phyloP scores from a whole-genome alignment of 1,140 invertebrate species.

The Harpegnathos saltator region DNA sequence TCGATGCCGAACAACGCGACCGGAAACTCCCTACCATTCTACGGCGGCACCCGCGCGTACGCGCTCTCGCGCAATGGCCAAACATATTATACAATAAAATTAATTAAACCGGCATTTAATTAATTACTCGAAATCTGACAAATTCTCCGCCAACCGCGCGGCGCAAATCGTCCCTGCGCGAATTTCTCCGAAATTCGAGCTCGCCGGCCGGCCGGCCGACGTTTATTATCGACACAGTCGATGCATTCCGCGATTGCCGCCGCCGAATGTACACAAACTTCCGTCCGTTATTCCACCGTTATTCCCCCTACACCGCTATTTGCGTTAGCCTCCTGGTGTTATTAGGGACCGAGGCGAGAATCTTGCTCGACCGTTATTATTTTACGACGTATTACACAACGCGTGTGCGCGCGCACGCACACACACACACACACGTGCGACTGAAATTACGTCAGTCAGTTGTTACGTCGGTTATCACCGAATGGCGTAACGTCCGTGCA shows the following conservation, averaged over 20 bases:
- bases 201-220: slow-evolving; percentile 7
- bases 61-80: no score
- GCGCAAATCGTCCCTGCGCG: slow-evolving; percentile 57
- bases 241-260: slow-evolving; percentile 46
- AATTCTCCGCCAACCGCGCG: slow-evolving; percentile 35
- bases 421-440: background rate
- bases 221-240: slow-evolving; percentile 57
- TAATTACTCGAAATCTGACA: slow-evolving; percentile 61
- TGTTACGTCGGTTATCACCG: slow-evolving; percentile 5
- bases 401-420: no score
- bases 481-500: background rate
- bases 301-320: slow-evolving; percentile 25
- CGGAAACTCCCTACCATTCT: slow-evolving; percentile 1
- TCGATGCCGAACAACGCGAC: background rate
- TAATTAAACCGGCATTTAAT: slow-evolving; percentile 66
- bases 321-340: slow-evolving; percentile 26
- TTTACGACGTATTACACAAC: slow-evolving; percentile 2
- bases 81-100: slow-evolving; percentile 59
- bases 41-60: slow-evolving; percentile 16
- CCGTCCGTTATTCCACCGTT: slow-evolving; percentile 31
- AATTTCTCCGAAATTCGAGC: slow-evolving; percentile 56
- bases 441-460: slow-evolving; percentile 14
- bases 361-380: background rate
- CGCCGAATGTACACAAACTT: slow-evolving; percentile 45
- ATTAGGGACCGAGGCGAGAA: slow-evolving; percentile 14